phyloP scores from a whole-genome alignment of 92 coral and sea anemone genomes.

The Micromussa lordhowensis region DNA sequence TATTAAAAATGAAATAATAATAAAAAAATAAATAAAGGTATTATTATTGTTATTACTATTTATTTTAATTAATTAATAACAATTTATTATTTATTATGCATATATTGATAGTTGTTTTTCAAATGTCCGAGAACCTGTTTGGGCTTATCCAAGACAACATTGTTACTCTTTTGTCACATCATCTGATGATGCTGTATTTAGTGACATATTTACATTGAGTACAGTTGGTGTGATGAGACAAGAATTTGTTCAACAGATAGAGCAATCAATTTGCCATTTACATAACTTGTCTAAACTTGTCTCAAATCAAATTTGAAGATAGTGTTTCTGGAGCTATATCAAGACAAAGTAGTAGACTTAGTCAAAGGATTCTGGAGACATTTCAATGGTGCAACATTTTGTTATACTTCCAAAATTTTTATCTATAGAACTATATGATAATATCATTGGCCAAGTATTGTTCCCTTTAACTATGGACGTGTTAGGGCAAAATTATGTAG shows the following conservation, averaged over 20 bases:
- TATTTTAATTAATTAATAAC: no score
- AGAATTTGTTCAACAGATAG: slow-evolving; percentile 52
- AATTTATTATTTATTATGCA: no score
- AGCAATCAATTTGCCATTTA: slow-evolving; percentile 47
- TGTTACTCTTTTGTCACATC: background rate
- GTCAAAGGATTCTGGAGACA: slow-evolving; percentile 9
- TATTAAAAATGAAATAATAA: no score
- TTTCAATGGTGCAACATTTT: slow-evolving; percentile 52
- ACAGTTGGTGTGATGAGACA: slow-evolving; percentile 39
- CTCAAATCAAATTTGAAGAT: slow-evolving; percentile 37
- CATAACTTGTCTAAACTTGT: slow-evolving; percentile 32
- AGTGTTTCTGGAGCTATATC: slow-evolving; percentile 52
- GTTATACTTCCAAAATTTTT: slow-evolving; percentile 47
- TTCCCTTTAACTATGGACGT: slow-evolving; percentile 49
- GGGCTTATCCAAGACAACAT: no score
- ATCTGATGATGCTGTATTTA: slow-evolving; percentile 61
- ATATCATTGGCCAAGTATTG: slow-evolving; percentile 26
- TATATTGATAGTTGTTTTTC: no score
- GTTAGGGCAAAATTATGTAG: slow-evolving; percentile 34
- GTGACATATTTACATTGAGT: slow-evolving; percentile 38
- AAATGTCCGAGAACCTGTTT: no score
- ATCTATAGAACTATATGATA: slow-evolving; percentile 29
- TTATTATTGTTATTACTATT: no score
- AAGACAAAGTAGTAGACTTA: background rate
- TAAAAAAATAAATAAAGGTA: no score